Base-by-base conservation (phyloP, 2,797 vertebrate species). In the Gallirallus australis region DNA sequence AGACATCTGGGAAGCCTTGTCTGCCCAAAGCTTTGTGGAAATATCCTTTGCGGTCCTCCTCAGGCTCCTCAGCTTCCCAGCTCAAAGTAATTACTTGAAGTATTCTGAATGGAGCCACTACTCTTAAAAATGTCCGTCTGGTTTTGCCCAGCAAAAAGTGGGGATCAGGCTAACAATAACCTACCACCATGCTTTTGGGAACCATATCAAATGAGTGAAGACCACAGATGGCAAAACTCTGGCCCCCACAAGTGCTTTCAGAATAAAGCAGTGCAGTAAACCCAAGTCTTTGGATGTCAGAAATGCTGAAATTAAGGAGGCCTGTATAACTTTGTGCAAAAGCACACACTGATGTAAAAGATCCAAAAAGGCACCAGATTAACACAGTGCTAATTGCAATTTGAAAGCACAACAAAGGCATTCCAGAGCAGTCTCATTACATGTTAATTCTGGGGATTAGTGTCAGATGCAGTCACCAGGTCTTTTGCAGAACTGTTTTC, bases 191-290 rank as follows among this genome's bases (percentile, higher is more conserved):
- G 37, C 2, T 82, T 85, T 83, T 57, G 64, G 25, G 15, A 82
- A 54, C 4, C 9, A 10, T 31, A 8, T 3, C 23, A 71, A 82
- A 16, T 21, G 72, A 77, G 5, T 11, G 7, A 50, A 59, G 27
- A 21, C 17, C 12, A 82, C 8, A 85, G 59, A 57, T 33, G 17
- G 40, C 27, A 71, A 90, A 89, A 86, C 66, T 48, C 28, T 81
- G 52, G 1, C 6, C 6, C 24, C 28, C 17, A 14, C 3, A 64
- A 64, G 8, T 0, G 1, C 15, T 71, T 80, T 86, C 10, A 6
- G 45, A 83, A 19, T 7, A 64, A 9, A 80, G 9, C 25, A 75
- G 4, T 14, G 19, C 33, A 19, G 33, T 42, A 71, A 93, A 59
- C 11, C 2, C 10, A 27, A 23, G 5, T 14, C 17, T 70, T 64